Evolutionary conservation across 1,140 invertebrate genomes (phyloP).

Genomic region (Callitettix versicolor): DNA sequence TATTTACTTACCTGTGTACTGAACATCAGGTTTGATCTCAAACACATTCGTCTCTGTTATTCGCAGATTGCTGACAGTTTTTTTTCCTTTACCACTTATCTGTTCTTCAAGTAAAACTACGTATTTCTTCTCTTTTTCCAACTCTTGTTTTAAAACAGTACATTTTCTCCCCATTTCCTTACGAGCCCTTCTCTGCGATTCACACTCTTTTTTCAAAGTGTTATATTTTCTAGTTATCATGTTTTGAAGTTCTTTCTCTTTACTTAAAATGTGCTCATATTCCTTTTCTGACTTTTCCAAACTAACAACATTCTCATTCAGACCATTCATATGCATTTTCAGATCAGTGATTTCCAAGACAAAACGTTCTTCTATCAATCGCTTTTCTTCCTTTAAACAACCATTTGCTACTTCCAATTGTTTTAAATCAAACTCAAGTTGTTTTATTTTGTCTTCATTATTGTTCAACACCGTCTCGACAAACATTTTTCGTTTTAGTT

Average conservation of each 20-base stretch:
- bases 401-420: slow-evolving; percentile 40
- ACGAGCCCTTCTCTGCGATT: slow-evolving; percentile 4
- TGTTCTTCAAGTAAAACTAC: background rate
- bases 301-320: slow-evolving; percentile 36
- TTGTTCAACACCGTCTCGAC: slow-evolving; percentile 26
- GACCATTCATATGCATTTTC: slow-evolving; percentile 33
- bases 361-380: slow-evolving; percentile 14
- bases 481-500: background rate
- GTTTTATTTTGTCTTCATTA: slow-evolving; percentile 35
- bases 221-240: slow-evolving; percentile 3
- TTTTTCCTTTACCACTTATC: background rate
- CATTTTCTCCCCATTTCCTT: slow-evolving; percentile 11
- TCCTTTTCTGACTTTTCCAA: background rate
- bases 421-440: slow-evolving; percentile 32
- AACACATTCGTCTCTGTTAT: no score
- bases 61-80: no score
- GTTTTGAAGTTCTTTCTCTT: background rate
- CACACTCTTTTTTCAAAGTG: slow-evolving; percentile 10
- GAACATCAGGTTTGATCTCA: no score
- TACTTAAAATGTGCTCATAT: background rate
- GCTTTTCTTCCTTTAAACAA: slow-evolving; percentile 37
- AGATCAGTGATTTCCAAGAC: slow-evolving; percentile 22
- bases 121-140: slow-evolving; percentile 10
- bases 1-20: no score
- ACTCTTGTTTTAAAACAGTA: slow-evolving; percentile 9